Conservation (phyloP, 2,888 invertebrate genomes). For the Sclerodermus sp. region DNA sequence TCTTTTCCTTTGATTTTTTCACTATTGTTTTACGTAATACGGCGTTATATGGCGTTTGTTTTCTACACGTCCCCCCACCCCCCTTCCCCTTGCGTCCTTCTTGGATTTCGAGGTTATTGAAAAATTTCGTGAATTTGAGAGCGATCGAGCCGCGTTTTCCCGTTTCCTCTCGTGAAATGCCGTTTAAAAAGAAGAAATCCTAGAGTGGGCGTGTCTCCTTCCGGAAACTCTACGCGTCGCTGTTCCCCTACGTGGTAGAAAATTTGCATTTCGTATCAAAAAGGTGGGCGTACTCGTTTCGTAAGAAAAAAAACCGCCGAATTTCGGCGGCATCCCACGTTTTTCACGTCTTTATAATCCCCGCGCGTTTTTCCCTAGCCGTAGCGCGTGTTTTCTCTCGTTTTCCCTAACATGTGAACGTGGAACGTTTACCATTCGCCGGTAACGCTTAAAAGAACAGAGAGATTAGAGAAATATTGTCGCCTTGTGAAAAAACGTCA, state of each 20-base stretch:
- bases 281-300: constrained; percentile 31
- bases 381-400: constrained; percentile 5
- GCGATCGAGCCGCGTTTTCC: constrained; percentile 8
- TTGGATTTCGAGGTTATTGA: constrained; percentile 1
- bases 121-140: not conserved
- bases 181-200: constrained; percentile 15
- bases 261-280: constrained; percentile 54
- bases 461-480: constrained; percentile 53
- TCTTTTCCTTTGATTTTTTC: too few species aligned
- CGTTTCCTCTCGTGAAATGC: constrained; percentile 15
- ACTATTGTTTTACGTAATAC: constrained; percentile 11
- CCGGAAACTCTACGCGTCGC: not conserved
- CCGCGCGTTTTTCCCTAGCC: constrained; percentile 12
- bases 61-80: too few species aligned
- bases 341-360: constrained; percentile 16
- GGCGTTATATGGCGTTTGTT: too few species aligned
- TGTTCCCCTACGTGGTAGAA: constrained; percentile 41
- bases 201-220: constrained; percentile 11
- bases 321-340: not conserved
- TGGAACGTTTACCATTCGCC: too few species aligned
- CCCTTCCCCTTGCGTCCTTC: constrained; percentile 1
- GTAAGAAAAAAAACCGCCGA: constrained; percentile 31
- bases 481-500: constrained; percentile 52
- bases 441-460: constrained; percentile 26
- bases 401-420: not conserved